Conservation (phyloP, 2,113 vertebrate species). For the Notiomystis cincta region DNA sequence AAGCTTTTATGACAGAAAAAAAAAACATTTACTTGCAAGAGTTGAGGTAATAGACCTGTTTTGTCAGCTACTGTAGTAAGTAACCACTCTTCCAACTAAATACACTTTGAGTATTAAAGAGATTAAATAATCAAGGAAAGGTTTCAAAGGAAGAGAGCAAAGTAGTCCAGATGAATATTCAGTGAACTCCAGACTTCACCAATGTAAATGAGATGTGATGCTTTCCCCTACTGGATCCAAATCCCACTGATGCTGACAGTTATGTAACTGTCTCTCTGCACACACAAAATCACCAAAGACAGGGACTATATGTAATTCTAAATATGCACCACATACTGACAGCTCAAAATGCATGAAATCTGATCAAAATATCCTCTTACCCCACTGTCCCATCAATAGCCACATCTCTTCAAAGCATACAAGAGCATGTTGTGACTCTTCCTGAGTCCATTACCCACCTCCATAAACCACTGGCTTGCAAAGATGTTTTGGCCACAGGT, state of each 20-base stretch:
- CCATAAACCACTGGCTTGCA: neutral
- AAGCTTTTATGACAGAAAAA: neutral
- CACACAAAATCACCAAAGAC: neutral
- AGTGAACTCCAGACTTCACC: neutral
- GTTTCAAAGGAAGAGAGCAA: neutral
- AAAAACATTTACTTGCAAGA: neutral
- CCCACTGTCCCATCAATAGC: neutral
- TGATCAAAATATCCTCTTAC: neutral
- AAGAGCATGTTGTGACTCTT: neutral
- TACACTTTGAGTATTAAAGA: neutral
- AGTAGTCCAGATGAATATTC: neutral
- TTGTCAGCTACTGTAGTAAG: neutral
- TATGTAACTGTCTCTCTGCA: neutral
- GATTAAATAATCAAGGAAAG: neutral
- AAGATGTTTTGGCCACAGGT: neutral
- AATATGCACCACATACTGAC: neutral
- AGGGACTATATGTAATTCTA: neutral
- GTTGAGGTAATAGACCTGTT: neutral
- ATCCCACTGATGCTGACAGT: neutral
- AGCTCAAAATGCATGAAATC: neutral
- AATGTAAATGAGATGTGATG: neutral
- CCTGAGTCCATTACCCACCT: neutral
- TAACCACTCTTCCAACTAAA: neutral
- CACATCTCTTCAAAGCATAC: neutral
- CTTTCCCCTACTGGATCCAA: neutral